These are phyloP conservation scores for Mnemiopsis leidyi DNA, from an alignment of 37 sponge, comb jelly and placozoan genomes.

Conservation along the genomic window DNA sequence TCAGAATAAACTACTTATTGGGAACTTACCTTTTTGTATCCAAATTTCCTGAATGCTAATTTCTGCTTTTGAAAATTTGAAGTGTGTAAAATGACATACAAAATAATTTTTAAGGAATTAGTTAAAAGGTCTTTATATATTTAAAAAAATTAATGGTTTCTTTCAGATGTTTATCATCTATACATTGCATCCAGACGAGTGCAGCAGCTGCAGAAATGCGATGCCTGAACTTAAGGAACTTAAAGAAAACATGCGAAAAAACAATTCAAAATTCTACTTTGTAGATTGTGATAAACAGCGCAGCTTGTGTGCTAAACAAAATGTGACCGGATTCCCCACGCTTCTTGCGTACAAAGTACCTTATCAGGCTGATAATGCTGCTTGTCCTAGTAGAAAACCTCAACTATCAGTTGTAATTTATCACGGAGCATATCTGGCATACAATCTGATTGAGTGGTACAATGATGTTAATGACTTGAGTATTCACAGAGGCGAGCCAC, in stretches of 20 bases:
- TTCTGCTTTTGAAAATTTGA: too few species aligned
- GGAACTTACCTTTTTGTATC: too few species aligned
- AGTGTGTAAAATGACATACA: too few species aligned
- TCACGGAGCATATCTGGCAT: slow-evolving; percentile 13
- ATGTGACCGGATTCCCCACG: slow-evolving; percentile 16
- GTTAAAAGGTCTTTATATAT: too few species aligned
- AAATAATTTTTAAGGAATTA: too few species aligned
- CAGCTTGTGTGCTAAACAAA: neutral
- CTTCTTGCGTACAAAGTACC: slow-evolving; percentile 11
- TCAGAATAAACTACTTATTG: too few species aligned
- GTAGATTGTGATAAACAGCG: neutral
- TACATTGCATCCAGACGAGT: slow-evolving; percentile 13
- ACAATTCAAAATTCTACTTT: neutral
- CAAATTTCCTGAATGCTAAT: too few species aligned
- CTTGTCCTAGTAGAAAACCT: neutral
- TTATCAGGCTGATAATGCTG: neutral
- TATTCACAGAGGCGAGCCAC: slow-evolving; percentile 8
- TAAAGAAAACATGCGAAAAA: neutral
- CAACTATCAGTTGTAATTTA: neutral
- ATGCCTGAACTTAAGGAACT: neutral
- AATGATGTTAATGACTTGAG: neutral
- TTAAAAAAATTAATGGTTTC: neutral
- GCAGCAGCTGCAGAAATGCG: slow-evolving; percentile 9
- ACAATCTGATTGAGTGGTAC: slow-evolving; percentile 22
- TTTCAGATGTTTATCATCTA: slow-evolving; percentile 33